Percentiles rank a stretch among this genome's conserved stretches.
Evolutionary conservation across 2,888 invertebrate species (phyloP).

Genomic region (Tanytarsus gracilentus): DNA sequence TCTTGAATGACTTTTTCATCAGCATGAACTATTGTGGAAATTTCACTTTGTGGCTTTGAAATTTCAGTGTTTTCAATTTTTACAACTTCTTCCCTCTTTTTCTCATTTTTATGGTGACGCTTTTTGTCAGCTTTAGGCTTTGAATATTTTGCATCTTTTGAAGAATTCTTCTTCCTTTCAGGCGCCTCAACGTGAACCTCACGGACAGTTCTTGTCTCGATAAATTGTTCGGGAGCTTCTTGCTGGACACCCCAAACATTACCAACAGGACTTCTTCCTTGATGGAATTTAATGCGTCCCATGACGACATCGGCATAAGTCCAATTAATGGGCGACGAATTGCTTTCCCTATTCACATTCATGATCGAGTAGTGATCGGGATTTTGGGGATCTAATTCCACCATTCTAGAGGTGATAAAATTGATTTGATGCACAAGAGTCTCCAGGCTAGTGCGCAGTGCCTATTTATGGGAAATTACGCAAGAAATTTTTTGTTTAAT

Average conservation of each 20-base stretch:
- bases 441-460: constrained; percentile 53
- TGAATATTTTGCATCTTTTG: background rate
- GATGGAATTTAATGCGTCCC: constrained; percentile 39
- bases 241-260: constrained; percentile 15
- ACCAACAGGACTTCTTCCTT: constrained; percentile 11
- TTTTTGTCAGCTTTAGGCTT: background rate
- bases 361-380: constrained; percentile 17
- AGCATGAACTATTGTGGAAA: background rate
- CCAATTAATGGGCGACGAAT: constrained; percentile 40
- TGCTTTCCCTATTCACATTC: constrained; percentile 40
- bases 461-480: constrained; percentile 46
- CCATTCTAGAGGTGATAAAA: constrained; percentile 61
- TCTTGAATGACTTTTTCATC: background rate
- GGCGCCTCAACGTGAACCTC: background rate
- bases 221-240: too few relatives aligned
- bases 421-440: constrained; percentile 61
- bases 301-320: constrained; percentile 65
- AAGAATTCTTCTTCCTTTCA: background rate
- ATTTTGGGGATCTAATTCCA: constrained; percentile 62
- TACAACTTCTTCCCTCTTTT: background rate
- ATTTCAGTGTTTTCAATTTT: background rate
- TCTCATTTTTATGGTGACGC: background rate
- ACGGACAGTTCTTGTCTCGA: too few relatives aligned
- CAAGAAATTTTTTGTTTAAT: constrained; percentile 12
- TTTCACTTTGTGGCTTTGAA: background rate